Evolutionary conservation across 2,113 vertebrate species (phyloP), one percentile per base, ranked within the genome.

Genomic region (Hippolais icterina): DNA sequence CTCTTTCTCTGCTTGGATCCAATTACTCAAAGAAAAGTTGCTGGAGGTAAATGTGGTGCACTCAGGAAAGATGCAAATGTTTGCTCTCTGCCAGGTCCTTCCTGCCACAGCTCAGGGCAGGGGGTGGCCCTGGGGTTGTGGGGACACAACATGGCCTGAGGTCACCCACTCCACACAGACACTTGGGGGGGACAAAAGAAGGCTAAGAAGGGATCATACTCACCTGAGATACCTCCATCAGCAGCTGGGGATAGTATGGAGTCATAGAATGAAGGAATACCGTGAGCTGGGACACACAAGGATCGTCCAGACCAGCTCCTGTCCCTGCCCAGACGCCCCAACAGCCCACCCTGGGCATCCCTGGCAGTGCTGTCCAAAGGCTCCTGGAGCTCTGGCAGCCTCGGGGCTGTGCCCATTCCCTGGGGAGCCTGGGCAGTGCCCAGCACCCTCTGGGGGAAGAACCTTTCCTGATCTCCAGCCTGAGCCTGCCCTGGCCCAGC

Each of bases 1-100:
- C n/a, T 90, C 59, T 94, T 93, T 76, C 88, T 83, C 92, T 94
- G 95, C 70, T 90, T 95, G 54, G 69, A 65, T 85, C 74, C 87
- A 83, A 93, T 96, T 93, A 95, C 79, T 71, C 59, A 93, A 95
- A 84, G 76, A 70, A 90, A 94, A 92, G 84, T 64, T 89, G 61
- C 68, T 81, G 84, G 57, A 85, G 47, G 70, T 84, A 65, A 65
- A 74, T 61, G 28, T 16, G 52, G 81, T 65, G 52, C 54, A 44
- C 29, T 89, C 21, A 76, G 85, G 52, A 87, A 91, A 69, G 66
- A 52, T n/a, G 57, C 16, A 92, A 84, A 89, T 65, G 27, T 20
- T 69, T 61, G 4, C 42, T 64, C 42, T 64, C 16, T 25, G 15
- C 29, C 7, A 21, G 19, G 6, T 60, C 29, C 50, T 35, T 42